Evolutionary conservation across 2,113 vertebrate species (phyloP).

Genomic region (Tonatia bakeri): DNA sequence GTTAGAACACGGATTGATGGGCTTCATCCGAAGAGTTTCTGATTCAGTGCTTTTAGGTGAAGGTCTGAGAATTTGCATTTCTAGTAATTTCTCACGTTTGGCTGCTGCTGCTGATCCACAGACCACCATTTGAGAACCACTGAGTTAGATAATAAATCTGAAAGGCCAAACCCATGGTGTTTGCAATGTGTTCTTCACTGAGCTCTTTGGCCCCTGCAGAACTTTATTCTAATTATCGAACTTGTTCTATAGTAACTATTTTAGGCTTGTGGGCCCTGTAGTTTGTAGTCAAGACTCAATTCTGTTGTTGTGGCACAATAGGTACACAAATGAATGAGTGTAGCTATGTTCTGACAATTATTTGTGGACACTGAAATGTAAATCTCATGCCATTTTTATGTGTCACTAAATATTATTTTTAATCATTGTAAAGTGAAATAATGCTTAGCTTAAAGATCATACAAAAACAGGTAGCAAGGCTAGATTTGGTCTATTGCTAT

Average conservation of each 20-base stretch:
- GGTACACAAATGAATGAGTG: fast-evolving
- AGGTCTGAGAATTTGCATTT: neutral
- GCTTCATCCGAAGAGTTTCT: neutral
- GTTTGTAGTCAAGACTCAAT: neutral
- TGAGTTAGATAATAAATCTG: neutral
- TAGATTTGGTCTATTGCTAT: neutral
- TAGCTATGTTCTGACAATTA: neutral
- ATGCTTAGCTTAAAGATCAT: neutral
- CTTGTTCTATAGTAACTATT: neutral
- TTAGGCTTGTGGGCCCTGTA: neutral
- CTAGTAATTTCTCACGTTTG: neutral
- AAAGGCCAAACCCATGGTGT: neutral
- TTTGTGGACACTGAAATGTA: neutral
- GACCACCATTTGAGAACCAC: neutral
- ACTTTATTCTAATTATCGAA: neutral
- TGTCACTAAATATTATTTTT: neutral
- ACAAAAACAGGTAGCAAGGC: neutral
- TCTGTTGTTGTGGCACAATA: neutral
- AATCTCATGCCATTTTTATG: neutral
- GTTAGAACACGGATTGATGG: neutral
- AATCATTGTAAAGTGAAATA: neutral
- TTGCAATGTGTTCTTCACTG: neutral
- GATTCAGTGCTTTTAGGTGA: neutral
- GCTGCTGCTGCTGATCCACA: neutral
- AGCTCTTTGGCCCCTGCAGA: neutral